Conservation (phyloP, 2,888 invertebrate genomes). For the Cistogaster globosa region DNA sequence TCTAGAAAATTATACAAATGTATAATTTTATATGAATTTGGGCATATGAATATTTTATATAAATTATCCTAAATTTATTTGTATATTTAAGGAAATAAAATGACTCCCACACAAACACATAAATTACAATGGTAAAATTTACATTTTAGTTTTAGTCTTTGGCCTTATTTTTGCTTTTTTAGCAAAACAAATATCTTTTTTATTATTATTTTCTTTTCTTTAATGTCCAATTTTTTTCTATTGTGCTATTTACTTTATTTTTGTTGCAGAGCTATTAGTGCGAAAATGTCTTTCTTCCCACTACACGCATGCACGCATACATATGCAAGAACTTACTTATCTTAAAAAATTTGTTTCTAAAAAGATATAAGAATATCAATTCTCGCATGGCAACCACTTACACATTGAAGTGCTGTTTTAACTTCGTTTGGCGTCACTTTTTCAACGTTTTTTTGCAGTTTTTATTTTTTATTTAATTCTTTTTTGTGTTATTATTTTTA, state of each 20-base stretch:
- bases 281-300: constrained; percentile 55
- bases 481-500: constrained; percentile 50
- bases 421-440: constrained; percentile 54
- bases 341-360: no score
- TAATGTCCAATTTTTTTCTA: not conserved
- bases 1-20: constrained; percentile 7
- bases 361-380: no score
- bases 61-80: constrained; percentile 19
- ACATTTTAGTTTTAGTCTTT: not conserved
- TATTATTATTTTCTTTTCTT: constrained; percentile 8
- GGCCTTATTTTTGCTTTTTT: not conserved
- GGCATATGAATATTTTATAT: constrained; percentile 1
- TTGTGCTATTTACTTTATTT: not conserved
- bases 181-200: not conserved
- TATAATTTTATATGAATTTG: not conserved
- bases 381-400: constrained; percentile 1
- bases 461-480: constrained; percentile 14
- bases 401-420: constrained; percentile 38
- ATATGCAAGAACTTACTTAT: no score
- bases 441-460: constrained; percentile 49
- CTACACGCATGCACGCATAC: constrained; percentile 16
- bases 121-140: constrained; percentile 27
- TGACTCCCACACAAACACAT: not conserved
- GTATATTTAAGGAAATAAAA: constrained; percentile 19
- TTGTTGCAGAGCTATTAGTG: constrained; percentile 48